phyloP scores from a whole-genome alignment of 2,888 invertebrate species.

The Drosophila mayaguana region DNA sequence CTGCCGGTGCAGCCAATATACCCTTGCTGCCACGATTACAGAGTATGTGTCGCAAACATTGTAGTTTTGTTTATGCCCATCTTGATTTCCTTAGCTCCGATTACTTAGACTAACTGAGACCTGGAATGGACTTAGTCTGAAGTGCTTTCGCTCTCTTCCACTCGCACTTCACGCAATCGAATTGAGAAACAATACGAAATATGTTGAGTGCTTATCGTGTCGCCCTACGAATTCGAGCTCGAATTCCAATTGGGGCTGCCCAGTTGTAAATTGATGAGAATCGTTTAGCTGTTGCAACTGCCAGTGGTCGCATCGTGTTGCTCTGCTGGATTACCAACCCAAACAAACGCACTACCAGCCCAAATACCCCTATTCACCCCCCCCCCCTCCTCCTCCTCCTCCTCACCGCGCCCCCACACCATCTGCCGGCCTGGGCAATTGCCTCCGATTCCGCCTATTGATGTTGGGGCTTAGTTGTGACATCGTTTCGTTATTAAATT shows the following conservation, averaged over 20 bases:
- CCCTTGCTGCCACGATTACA: neutral
- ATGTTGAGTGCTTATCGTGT: slow-evolving; percentile 53
- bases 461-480: slow-evolving; percentile 37
- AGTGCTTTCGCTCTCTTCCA: slow-evolving; percentile 7
- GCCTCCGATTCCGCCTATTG: neutral
- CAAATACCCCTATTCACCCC: too few relatives aligned
- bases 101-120: slow-evolving; percentile 16
- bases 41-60: neutral
- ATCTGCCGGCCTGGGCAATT: neutral
- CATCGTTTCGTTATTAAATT: slow-evolving; percentile 53
- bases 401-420: neutral
- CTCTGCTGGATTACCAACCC: slow-evolving; percentile 23
- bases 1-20: neutral
- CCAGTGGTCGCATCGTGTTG: slow-evolving; percentile 18
- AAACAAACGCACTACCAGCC: neutral
- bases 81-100: slow-evolving; percentile 1
- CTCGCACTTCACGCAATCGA: slow-evolving; percentile 18
- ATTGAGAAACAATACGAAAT: slow-evolving; percentile 22
- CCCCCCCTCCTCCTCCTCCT: neutral
- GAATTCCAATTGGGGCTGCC: slow-evolving; percentile 9
- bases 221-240: slow-evolving; percentile 9
- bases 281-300: slow-evolving; percentile 54
- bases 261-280: slow-evolving; percentile 35
- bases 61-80: neutral
- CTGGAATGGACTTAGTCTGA: neutral